Percentiles rank a stretch among this genome's conserved stretches.
Evolutionary conservation across 1,140 invertebrate species (phyloP).

Genomic region (Druon quercuslanigerum): DNA sequence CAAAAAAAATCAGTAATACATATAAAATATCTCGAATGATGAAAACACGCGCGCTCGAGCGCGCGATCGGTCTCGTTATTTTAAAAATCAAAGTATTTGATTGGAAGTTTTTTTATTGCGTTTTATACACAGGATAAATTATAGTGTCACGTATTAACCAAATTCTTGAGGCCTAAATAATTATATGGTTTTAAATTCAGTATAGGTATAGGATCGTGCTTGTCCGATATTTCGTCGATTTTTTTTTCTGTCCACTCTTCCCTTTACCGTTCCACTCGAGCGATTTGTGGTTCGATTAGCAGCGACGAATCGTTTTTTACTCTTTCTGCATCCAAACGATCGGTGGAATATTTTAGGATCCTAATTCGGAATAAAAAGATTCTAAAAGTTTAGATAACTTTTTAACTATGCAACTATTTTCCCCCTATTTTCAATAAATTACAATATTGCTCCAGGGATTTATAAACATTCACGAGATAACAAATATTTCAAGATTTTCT

Average conservation of each 20-base stretch:
- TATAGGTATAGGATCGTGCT: not conserved
- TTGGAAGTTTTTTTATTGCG: no score
- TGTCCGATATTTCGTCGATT: not conserved
- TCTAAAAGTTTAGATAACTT: not conserved
- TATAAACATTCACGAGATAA: no score
- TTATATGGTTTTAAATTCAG: conserved; percentile 1
- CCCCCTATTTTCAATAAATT: no score
- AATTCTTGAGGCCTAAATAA: not conserved
- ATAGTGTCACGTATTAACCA: not conserved
- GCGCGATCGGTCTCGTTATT: no score
- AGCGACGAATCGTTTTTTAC: conserved; percentile 20
- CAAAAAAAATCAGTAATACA: no score
- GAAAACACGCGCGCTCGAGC: no score
- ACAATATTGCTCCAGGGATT: no score
- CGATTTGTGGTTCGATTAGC: conserved; percentile 23
- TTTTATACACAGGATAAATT: not conserved
- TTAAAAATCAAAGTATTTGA: no score
- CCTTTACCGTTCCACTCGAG: not conserved
- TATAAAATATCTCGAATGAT: no score
- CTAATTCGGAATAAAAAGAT: not conserved
- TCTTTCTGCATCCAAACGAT: not conserved
- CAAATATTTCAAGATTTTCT: no score
- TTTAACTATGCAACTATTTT: no score
- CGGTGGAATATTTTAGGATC: not conserved
- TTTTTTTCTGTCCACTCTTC: not conserved